Evolutionary conservation across 1,140 invertebrate species (phyloP).

Genomic region (Pseudobourletiella spinata): DNA sequence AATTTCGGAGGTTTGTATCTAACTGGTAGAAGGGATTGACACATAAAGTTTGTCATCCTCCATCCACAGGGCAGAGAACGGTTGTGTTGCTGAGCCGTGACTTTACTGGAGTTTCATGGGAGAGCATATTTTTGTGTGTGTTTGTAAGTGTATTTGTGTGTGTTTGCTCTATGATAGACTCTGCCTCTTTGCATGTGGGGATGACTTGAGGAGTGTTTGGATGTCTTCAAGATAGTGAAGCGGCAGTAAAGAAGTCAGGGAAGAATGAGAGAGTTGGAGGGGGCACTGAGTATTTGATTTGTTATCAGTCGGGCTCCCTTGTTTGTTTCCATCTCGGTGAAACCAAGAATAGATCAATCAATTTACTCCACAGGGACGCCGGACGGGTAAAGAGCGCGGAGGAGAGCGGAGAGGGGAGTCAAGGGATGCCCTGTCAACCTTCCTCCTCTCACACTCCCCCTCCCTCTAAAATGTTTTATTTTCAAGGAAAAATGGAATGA

Average conservation of each 20-base stretch:
- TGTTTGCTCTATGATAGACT: too few species aligned
- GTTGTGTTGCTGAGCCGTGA: too few species aligned
- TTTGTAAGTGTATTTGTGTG: too few species aligned
- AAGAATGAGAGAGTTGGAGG: neutral
- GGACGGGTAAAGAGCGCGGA: neutral
- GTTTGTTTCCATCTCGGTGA: conserved; percentile 13
- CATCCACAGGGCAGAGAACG: too few species aligned
- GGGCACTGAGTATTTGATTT: conserved; percentile 8
- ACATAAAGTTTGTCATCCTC: too few species aligned
- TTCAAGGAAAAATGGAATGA: neutral
- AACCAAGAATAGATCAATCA: conserved; percentile 20
- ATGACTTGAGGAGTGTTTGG: too few species aligned
- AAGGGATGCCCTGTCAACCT: neutral
- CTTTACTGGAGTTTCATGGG: too few species aligned
- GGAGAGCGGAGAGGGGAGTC: neutral
- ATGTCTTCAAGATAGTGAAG: neutral
- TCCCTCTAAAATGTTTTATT: neutral
- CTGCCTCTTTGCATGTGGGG: too few species aligned
- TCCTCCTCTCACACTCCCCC: neutral
- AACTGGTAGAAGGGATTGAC: too few species aligned
- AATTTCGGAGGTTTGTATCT: too few species aligned
- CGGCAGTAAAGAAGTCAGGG: neutral
- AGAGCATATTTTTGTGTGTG: too few species aligned
- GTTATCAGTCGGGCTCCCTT: conserved; percentile 15
- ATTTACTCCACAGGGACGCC: conserved; percentile 11